Base-by-base conservation (phyloP, 2,888 invertebrate species). In the Erebia ligea region DNA sequence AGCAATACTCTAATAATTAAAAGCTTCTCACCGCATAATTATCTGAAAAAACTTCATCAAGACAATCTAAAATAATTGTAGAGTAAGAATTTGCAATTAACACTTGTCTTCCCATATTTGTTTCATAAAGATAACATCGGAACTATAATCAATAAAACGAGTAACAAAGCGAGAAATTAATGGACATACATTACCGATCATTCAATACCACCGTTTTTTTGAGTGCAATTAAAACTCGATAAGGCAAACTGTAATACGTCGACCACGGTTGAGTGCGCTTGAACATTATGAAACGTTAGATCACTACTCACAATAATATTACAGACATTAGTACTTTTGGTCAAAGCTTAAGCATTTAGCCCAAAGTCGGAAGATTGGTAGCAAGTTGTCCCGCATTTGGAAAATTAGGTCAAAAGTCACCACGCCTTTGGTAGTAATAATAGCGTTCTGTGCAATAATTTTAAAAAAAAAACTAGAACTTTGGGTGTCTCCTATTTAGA, bases 111-210 rank as follows among this genome's bases (percentile, higher is more conserved):
- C 10, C 61, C 45, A 62, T 48, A 45, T 48, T 62, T 19, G 61
- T 62, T 45, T 13, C 6, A 45, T 19, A 13, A 45, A 48, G 19
- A 61, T 61, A 59, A 45, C 21, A 62, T 62, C 61, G 45, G 61
- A 62, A 45, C 19, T 59, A 42, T 42, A 15, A 6, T 8, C 21
- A 62, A 48, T 62, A 62, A 21, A 62, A 48, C 21, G 62, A 62
- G 21, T 62, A 48, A 45, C 62, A 15, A 45, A 48, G 62, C 62
- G 45, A 62, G 62, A 48, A 48, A 62, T 62, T 21, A 62, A 48
- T 62, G 48, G 62, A 62, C 62, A 62, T 21, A 48, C 62, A 62
- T 62, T 62, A 48, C 15, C 48, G 62, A 45, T 62, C 48, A 62
- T 62, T 62, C 48, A 62, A 19, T 62, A 48, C 15, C 19, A 48